Conservation (phyloP, 2,113 vertebrate genomes). For the Trachemys scripta region DNA sequence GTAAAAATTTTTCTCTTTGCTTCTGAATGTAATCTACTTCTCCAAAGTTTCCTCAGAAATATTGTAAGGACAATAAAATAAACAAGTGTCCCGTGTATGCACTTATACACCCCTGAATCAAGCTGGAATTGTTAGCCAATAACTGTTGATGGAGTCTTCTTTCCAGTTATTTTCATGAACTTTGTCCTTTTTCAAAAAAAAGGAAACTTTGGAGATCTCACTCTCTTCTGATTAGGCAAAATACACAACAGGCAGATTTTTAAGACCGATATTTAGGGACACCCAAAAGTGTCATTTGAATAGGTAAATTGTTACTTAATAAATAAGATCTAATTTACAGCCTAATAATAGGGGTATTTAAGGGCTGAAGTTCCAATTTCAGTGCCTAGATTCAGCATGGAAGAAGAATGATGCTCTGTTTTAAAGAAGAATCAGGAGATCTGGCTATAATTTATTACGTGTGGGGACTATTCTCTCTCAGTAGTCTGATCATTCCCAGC, state of each 20-base stretch:
- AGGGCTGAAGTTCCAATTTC: neutral
- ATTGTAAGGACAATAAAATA: neutral
- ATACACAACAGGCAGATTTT: neutral
- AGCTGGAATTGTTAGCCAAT: neutral
- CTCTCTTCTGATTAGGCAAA: neutral
- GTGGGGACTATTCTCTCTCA: neutral
- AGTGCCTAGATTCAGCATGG: neutral
- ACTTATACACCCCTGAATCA: neutral
- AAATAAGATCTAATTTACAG: neutral
- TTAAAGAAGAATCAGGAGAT: neutral
- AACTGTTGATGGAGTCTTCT: neutral
- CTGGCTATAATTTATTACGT: neutral
- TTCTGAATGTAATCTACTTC: neutral
- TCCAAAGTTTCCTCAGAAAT: neutral
- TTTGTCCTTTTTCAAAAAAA: neutral
- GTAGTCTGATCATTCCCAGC: neutral
- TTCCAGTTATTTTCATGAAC: neutral
- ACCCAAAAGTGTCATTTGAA: neutral
- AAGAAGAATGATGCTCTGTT: neutral
- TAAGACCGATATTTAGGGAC: neutral
- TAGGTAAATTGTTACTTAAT: neutral
- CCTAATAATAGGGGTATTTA: neutral
- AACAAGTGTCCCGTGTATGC: neutral
- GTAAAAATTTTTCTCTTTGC: neutral
- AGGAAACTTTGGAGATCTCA: neutral